phyloP scores from a whole-genome alignment of 2,113 vertebrate genomes.

The Hyla sarda region DNA sequence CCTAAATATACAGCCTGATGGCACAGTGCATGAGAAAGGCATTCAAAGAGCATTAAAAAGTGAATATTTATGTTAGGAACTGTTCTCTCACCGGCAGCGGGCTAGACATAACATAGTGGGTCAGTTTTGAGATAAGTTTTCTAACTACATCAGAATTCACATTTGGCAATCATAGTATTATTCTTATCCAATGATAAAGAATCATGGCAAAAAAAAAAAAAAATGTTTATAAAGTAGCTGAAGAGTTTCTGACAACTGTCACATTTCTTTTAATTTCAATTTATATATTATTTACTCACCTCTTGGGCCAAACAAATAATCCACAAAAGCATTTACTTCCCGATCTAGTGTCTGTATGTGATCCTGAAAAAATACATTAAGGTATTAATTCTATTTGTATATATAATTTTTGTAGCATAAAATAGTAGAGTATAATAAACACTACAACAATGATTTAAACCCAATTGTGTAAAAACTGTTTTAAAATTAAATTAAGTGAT shows the following conservation, averaged over 20 bases:
- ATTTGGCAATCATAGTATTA: neutral
- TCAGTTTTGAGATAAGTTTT: no score
- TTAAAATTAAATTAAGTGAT: no score
- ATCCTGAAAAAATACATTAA: conserved; percentile 71
- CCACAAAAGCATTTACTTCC: conserved; percentile 78
- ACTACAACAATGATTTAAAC: neutral
- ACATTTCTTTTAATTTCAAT: no score
- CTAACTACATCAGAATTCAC: neutral
- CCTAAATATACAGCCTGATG: no score
- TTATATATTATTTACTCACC: conserved; percentile 69
- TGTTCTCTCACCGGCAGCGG: no score
- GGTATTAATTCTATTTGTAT: neutral
- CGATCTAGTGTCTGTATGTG: conserved; percentile 76
- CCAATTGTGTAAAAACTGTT: no score
- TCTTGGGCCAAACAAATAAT: conserved; percentile 82
- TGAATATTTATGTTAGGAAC: no score
- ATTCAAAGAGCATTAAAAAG: no score
- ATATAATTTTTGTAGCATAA: neutral
- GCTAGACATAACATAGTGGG: no score
- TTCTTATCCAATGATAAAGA: no score
- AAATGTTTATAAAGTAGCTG: neutral
- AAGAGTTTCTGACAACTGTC: neutral
- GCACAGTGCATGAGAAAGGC: no score
- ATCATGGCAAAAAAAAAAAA: no score
- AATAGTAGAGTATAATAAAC: neutral